Evolutionary conservation across 2,888 invertebrate species (phyloP).

Genomic region (Monopis laevigella): DNA sequence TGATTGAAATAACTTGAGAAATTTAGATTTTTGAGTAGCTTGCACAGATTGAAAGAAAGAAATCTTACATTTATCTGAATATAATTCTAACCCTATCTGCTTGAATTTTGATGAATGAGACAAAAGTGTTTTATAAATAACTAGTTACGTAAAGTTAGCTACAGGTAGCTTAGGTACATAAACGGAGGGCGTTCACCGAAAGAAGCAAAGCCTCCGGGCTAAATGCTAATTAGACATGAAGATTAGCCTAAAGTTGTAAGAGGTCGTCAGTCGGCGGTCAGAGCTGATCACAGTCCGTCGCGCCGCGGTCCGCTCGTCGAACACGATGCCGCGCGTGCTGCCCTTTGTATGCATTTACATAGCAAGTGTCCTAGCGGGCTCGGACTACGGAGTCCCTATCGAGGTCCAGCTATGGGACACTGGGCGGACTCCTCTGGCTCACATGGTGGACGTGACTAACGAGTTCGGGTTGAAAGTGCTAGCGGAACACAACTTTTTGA

Average conservation of each 20-base stretch:
- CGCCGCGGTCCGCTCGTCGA: constrained; percentile 38
- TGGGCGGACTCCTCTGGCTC: constrained; percentile 69
- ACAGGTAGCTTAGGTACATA: too few relatives aligned
- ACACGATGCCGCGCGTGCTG: constrained; percentile 37
- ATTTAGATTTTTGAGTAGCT: too few relatives aligned
- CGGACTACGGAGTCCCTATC: constrained; percentile 45
- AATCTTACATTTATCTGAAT: too few relatives aligned
- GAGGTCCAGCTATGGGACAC: constrained; percentile 57
- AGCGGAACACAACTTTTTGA: constrained; percentile 75
- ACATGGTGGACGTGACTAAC: constrained; percentile 84
- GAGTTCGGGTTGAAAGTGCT: constrained; percentile 76
- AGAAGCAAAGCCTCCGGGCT: constrained; percentile 23
- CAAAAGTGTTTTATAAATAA: too few relatives aligned
- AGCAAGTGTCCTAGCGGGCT: constrained; percentile 17
- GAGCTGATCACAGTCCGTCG: neutral
- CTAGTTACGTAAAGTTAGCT: too few relatives aligned
- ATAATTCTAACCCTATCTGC: too few relatives aligned
- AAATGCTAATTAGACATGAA: constrained; percentile 46
- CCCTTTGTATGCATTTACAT: neutral
- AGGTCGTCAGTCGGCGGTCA: constrained; percentile 17
- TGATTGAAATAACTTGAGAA: too few relatives aligned
- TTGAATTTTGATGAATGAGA: too few relatives aligned
- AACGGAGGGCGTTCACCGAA: constrained; percentile 56
- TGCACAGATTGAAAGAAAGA: too few relatives aligned
- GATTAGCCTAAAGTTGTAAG: constrained; percentile 38